phyloP scores from a whole-genome alignment of 2,113 vertebrate species.

The Meleagris gallopavo region DNA sequence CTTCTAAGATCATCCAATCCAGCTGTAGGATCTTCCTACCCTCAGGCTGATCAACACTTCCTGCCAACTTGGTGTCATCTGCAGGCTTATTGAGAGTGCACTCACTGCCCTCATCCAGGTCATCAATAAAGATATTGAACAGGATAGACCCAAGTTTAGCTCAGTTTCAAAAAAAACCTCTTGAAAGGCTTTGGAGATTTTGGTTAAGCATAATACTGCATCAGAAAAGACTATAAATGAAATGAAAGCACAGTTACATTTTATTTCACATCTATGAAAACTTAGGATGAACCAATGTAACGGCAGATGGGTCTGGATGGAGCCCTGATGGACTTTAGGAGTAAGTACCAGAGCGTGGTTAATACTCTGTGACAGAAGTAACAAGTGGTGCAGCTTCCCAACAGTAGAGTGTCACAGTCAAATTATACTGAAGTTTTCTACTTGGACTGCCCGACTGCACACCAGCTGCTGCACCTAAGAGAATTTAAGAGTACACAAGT shows the following conservation, averaged over 20 bases:
- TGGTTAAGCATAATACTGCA: rapidly evolving
- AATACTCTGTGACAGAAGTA: rapidly evolving
- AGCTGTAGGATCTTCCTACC: too few species aligned
- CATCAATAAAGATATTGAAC: too few species aligned
- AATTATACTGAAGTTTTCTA: rapidly evolving
- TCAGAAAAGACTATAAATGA: not conserved
- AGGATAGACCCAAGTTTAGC: not conserved
- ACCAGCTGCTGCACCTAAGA: not conserved
- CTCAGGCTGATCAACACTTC: too few species aligned
- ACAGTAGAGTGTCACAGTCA: rapidly evolving
- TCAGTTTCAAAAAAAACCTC: not conserved
- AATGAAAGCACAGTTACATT: not conserved
- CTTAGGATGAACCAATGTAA: not conserved
- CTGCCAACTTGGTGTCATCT: too few species aligned
- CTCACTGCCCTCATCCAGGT: too few species aligned
- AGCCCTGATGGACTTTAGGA: not conserved
- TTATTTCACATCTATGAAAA: not conserved
- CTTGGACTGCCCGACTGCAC: not conserved
- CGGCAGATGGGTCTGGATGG: not conserved
- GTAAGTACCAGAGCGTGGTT: not conserved
- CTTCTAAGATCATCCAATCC: too few species aligned
- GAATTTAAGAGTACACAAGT: not conserved
- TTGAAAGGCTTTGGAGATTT: not conserved
- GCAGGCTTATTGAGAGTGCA: too few species aligned
- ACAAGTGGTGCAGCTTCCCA: not conserved